Percentiles rank a stretch among this genome's conserved stretches.
Evolutionary conservation across 2,113 vertebrate species (phyloP).

Genomic region (Ciconia stormi): DNA sequence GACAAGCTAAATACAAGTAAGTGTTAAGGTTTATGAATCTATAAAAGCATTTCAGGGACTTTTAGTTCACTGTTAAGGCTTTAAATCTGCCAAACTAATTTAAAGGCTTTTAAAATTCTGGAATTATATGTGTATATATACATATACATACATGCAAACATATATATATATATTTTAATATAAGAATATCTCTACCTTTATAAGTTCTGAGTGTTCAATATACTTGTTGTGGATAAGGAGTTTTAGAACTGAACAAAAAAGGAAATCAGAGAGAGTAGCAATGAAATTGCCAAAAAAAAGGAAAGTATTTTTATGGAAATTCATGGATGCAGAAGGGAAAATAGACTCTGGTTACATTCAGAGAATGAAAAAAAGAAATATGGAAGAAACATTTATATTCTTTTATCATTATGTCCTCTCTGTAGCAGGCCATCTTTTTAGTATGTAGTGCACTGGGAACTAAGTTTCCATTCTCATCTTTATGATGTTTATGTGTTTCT

Average conservation of each 20-base stretch:
- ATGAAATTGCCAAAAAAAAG: neutral
- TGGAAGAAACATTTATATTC: neutral
- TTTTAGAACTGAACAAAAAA: neutral
- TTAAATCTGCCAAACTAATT: neutral
- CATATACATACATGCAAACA: neutral
- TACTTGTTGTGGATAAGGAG: neutral
- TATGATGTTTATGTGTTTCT: neutral
- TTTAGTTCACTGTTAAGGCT: neutral
- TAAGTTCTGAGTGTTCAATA: neutral
- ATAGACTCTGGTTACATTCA: neutral
- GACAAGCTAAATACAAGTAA: neutral
- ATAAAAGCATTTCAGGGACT: neutral
- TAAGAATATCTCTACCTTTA: neutral
- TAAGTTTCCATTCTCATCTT: neutral
- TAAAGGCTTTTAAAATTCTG: neutral
- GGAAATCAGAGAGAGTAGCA: accelerated
- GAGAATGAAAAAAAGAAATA: neutral
- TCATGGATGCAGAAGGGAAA: neutral
- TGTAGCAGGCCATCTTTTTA: neutral
- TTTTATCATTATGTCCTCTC: neutral
- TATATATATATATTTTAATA: neutral
- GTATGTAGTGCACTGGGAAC: neutral
- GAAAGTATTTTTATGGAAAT: neutral
- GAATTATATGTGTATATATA: neutral
- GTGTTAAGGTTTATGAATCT: neutral